Evolutionary conservation across 2,888 invertebrate species (phyloP).

Genomic region (Synanthedon vespiformis): DNA sequence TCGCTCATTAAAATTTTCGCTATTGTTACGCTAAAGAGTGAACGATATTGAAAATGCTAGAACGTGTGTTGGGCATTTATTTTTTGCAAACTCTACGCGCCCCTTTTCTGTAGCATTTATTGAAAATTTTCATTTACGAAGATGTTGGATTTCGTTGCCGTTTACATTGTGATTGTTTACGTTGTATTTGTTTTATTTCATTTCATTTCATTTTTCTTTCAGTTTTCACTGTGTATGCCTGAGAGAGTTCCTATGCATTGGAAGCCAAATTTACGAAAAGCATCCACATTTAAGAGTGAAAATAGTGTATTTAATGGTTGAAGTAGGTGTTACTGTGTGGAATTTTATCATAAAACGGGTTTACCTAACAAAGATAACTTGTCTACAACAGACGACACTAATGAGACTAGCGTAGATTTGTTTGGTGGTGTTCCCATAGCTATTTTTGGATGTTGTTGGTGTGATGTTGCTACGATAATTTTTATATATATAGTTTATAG

Average conservation of each 20-base stretch:
- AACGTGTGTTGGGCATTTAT: neutral
- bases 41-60: slow-evolving; percentile 4
- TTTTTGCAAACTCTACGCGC: neutral
- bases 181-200: slow-evolving; percentile 24
- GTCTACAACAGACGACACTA: neutral
- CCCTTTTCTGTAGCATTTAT: too few relatives aligned
- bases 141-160: too few relatives aligned
- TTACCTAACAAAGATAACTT: slow-evolving; percentile 20
- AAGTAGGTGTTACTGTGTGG: slow-evolving; percentile 54
- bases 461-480: slow-evolving; percentile 60
- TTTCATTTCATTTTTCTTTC: slow-evolving; percentile 47
- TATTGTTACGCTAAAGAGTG: slow-evolving; percentile 10
- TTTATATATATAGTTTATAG: slow-evolving; percentile 40
- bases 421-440: slow-evolving; percentile 63
- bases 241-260: slow-evolving; percentile 69
- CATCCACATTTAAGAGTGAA: slow-evolving; percentile 70
- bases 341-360: slow-evolving; percentile 19
- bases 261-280: slow-evolving; percentile 69
- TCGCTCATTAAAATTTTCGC: slow-evolving; percentile 11
- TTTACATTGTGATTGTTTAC: neutral
- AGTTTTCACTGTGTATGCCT: slow-evolving; percentile 70
- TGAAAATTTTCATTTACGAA: too few relatives aligned
- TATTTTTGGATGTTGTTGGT: slow-evolving; percentile 63
- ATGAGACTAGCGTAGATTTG: slow-evolving; percentile 49
- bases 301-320: slow-evolving; percentile 71